Percentiles rank a stretch among this genome's conserved stretches.
These are phyloP conservation scores for Drosophila koepferae DNA, from an alignment of 2,888 invertebrate species.

Conservation along the genomic window DNA sequence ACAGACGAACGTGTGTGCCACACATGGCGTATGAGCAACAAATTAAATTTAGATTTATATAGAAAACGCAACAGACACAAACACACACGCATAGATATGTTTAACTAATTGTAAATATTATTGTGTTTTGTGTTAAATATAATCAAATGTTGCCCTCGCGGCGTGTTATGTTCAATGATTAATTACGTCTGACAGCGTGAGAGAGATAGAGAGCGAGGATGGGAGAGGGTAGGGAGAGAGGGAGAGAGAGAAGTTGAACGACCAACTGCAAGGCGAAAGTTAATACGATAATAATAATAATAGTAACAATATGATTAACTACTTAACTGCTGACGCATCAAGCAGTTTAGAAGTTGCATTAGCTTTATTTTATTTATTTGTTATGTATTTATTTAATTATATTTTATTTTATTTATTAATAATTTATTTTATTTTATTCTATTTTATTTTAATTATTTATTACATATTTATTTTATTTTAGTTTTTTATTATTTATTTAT, in stretches of 20 bases:
- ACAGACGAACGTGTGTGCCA: slow-evolving; percentile 18
- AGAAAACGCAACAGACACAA: not conserved
- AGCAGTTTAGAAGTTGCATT: not conserved
- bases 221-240: too few relatives aligned
- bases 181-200: slow-evolving; percentile 63
- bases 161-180: slow-evolving; percentile 67
- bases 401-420: too few relatives aligned
- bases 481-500: too few relatives aligned
- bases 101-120: slow-evolving; percentile 19
- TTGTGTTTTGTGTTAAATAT: slow-evolving; percentile 48
- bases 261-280: not conserved
- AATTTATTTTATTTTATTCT: too few relatives aligned
- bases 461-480: too few relatives aligned
- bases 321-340: not conserved
- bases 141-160: slow-evolving; percentile 70
- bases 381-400: too few relatives aligned
- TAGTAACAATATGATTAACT: slow-evolving; percentile 15
- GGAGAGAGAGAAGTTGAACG: not conserved
- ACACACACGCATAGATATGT: not conserved
- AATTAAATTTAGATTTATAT: slow-evolving; percentile 78
- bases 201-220: too few relatives aligned
- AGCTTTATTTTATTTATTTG: too few relatives aligned
- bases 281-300: slow-evolving; percentile 5
- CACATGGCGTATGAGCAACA: slow-evolving; percentile 66
- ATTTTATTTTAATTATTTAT: too few relatives aligned